phyloP scores from a whole-genome alignment of 2,888 invertebrate species.

The Synanthedon myopaeformis region DNA sequence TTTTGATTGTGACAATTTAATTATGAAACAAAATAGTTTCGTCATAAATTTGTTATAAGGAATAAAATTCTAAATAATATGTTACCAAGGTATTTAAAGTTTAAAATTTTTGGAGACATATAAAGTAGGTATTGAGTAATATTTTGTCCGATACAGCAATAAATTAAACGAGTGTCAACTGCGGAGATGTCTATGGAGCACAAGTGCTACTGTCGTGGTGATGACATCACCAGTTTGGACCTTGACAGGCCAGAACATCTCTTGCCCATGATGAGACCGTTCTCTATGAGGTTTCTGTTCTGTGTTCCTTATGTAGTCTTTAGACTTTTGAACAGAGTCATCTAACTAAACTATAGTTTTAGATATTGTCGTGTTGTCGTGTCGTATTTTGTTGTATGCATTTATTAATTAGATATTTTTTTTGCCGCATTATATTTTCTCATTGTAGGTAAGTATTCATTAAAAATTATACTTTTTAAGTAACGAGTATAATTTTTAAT shows the following conservation, averaged over 20 bases:
- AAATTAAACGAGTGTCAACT: conserved; percentile 8
- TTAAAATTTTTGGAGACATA: too few species aligned
- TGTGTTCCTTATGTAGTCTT: neutral
- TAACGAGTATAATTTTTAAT: too few species aligned
- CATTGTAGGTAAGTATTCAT: too few species aligned
- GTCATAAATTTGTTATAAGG: too few species aligned
- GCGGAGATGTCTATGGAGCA: conserved; percentile 49
- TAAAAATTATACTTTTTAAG: too few species aligned
- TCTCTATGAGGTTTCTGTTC: conserved; percentile 51
- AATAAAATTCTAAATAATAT: too few species aligned
- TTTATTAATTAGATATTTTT: neutral
- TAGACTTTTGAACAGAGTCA: conserved; percentile 2
- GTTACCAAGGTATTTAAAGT: too few species aligned
- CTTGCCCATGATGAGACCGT: conserved; percentile 64
- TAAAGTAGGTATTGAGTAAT: neutral
- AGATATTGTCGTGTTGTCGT: neutral
- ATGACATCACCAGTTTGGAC: conserved; percentile 40
- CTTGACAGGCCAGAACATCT: conserved; percentile 50
- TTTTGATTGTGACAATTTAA: too few species aligned
- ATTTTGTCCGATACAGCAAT: neutral
- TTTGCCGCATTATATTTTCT: neutral
- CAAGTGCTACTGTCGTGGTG: conserved; percentile 53
- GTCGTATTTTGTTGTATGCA: neutral
- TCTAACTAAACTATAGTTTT: neutral
- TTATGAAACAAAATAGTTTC: too few species aligned